These are phyloP conservation scores for Pandemis cinnamomeana DNA, from an alignment of 2,888 invertebrate species.

Conservation along the genomic window DNA sequence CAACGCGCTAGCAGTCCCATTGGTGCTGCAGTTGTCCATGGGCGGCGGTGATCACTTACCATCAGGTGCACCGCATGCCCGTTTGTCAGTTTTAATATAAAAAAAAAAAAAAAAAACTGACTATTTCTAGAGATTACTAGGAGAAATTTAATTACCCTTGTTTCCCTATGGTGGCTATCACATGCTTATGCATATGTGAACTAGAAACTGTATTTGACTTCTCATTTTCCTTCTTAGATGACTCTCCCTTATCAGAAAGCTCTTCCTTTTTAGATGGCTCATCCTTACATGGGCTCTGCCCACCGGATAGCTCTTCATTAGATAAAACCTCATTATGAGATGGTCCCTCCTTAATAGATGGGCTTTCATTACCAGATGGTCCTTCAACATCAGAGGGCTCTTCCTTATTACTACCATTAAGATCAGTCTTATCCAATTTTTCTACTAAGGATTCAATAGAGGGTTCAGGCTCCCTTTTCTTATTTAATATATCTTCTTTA, in stretches of 20 bases:
- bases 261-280: neutral
- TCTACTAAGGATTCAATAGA: slow-evolving; percentile 69
- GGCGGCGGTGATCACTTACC: no score
- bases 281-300: neutral
- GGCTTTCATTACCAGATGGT: neutral
- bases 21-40: no score
- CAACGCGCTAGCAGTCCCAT: no score
- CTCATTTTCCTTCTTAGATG: slow-evolving; percentile 7
- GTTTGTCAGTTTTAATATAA: no score
- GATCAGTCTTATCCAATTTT: slow-evolving; percentile 69
- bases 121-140: no score
- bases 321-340: neutral
- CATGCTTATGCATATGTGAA: slow-evolving; percentile 72
- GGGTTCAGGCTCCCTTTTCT: slow-evolving; percentile 63
- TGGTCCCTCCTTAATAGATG: neutral
- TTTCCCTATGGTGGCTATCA: slow-evolving; percentile 88
- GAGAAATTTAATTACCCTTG: slow-evolving; percentile 86
- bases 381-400: neutral
- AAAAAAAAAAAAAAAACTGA: no score
- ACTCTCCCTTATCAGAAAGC: neutral
- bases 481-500: slow-evolving; percentile 69
- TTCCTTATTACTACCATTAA: slow-evolving; percentile 48
- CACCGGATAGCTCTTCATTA: neutral
- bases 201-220: slow-evolving; percentile 48
- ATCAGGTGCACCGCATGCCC: no score